phyloP scores from a whole-genome alignment of 2,888 invertebrate genomes.

The Eulithis prunata region DNA sequence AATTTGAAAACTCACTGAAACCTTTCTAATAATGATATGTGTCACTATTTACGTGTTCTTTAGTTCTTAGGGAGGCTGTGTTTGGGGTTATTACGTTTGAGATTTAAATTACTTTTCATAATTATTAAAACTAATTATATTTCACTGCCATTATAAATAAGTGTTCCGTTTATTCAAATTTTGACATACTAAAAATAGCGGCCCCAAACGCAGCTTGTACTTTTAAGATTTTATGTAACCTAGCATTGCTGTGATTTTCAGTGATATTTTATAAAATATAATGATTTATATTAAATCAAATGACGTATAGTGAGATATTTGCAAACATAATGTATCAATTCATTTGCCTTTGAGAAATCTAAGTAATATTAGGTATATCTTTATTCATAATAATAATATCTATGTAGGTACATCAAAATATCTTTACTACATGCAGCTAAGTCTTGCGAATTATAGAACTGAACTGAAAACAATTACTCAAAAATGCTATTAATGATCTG shows the following conservation, averaged over 20 bases:
- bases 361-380: background rate
- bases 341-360: background rate
- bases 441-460: background rate
- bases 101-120: background rate
- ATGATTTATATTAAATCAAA: conserved; percentile 20
- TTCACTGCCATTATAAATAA: conserved; percentile 8
- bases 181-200: background rate
- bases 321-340: conserved; percentile 16
- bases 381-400: background rate
- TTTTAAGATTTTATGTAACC: conserved; percentile 11
- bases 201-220: conserved; percentile 11
- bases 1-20: background rate
- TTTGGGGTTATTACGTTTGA: conserved; percentile 9
- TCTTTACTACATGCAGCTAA: too few relatives aligned
- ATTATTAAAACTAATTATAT: too few relatives aligned
- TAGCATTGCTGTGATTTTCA: conserved; percentile 30
- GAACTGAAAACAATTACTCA: conserved; percentile 15
- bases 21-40: conserved; percentile 1
- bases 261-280: conserved; percentile 7
- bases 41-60: conserved; percentile 2
- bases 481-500: background rate
- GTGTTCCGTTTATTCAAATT: too few relatives aligned
- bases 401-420: too few relatives aligned
- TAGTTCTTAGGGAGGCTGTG: conserved; percentile 4
- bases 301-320: conserved; percentile 26